These are phyloP conservation scores for Scaptomyza parva DNA, from an alignment of 2,888 invertebrate genomes.

Conservation along the genomic window DNA sequence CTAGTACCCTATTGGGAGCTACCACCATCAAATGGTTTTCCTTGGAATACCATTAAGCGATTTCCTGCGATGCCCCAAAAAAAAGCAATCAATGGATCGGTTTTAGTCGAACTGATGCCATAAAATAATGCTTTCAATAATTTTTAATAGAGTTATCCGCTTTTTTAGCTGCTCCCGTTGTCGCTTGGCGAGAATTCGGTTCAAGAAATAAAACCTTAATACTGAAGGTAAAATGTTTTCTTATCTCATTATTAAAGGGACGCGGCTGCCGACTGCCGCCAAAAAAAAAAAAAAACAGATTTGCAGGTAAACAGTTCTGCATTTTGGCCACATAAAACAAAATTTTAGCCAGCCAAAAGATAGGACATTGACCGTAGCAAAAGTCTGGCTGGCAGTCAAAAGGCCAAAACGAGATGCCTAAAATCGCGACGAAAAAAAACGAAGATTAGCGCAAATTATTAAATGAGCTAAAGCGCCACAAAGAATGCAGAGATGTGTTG, in stretches of 20 bases:
- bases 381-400: constrained; percentile 21
- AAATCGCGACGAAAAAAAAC: constrained; percentile 14
- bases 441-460: constrained; percentile 61
- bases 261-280: constrained; percentile 39
- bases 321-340: constrained; percentile 57
- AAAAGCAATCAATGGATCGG: constrained; percentile 54
- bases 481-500: not conserved
- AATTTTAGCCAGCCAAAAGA: constrained; percentile 30
- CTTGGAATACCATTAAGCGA: constrained; percentile 59
- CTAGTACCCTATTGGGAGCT: not conserved
- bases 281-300: constrained; percentile 32
- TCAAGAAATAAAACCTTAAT: constrained; percentile 13
- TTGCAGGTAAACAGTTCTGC: constrained; percentile 50
- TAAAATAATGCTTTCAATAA: constrained; percentile 62
- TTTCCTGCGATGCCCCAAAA: constrained; percentile 60
- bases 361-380: constrained; percentile 57
- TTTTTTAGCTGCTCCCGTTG: constrained; percentile 35
- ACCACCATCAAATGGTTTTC: constrained; percentile 38
- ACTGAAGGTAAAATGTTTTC: constrained; percentile 60
- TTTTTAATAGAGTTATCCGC: constrained; percentile 72
- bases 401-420: not conserved
- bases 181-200: constrained; percentile 10
- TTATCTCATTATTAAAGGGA: constrained; percentile 77
- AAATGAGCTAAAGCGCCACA: constrained; percentile 58
- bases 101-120: constrained; percentile 9